A percentile compares a stretch with the other conserved stretches of the same genome.
phyloP scores from a whole-genome alignment of 1,140 invertebrate species.

The Drosophila rhopaloa region DNA sequence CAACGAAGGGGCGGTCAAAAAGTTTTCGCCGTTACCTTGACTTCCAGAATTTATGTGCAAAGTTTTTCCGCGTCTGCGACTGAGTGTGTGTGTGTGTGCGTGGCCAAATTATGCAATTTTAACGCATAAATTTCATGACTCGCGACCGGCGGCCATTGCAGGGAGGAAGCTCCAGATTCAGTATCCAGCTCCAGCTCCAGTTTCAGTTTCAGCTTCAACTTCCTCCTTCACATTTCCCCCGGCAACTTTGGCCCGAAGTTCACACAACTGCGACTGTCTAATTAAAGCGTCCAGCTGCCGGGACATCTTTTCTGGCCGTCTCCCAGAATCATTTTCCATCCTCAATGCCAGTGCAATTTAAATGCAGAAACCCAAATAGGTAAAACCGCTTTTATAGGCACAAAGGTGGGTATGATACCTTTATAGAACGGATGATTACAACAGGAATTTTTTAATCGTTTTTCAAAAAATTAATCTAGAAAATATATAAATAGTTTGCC shows the following conservation, averaged over 20 bases:
- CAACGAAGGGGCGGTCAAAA: conserved; percentile 43
- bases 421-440: too few relatives aligned
- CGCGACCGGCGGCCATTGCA: conserved; percentile 44
- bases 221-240: conserved; percentile 20
- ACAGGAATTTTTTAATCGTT: background rate
- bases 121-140: conserved; percentile 78
- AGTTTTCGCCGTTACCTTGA: conserved; percentile 76
- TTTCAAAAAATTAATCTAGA: too few relatives aligned
- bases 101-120: conserved; percentile 76
- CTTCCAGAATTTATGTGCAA: conserved; percentile 76
- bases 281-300: conserved; percentile 74
- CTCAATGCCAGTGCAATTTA: conserved; percentile 37
- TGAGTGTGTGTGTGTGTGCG: conserved; percentile 37
- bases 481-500: too few relatives aligned
- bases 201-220: conserved; percentile 8
- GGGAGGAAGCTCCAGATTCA: conserved; percentile 32
- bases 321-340: background rate
- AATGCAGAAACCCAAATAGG: conserved; percentile 19
- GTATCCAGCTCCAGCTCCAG: conserved; percentile 6
- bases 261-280: conserved; percentile 66
- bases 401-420: background rate
- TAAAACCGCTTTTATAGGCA: conserved; percentile 14
- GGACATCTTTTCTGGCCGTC: conserved; percentile 49
- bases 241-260: conserved; percentile 53
- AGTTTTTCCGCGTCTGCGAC: conserved; percentile 48